Base-by-base conservation (phyloP, 2,113 vertebrate species). In the Benitochromis conjunctus region DNA sequence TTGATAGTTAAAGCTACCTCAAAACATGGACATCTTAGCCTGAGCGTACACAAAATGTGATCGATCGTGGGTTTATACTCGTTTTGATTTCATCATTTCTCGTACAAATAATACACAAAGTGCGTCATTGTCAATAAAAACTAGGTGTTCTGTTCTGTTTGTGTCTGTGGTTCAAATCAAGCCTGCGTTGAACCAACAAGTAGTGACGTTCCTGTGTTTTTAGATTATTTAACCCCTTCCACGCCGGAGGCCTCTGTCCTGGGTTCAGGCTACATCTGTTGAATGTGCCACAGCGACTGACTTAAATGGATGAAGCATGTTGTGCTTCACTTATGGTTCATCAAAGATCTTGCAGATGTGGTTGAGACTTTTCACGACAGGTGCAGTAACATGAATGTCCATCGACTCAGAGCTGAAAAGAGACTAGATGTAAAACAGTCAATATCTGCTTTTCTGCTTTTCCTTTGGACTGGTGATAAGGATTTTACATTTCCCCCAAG, bases 241-340 rank as follows among this genome's bases (percentile, higher is more conserved):
- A 0, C 24, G 2, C 69, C 2, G 9, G 9, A 76, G 24, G 43
- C 69, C 43, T 31, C 6, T 5, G 24, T 0, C 24, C 24, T 29
- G 6, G 24, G 16, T 31, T 29, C 26, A 31, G 43, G 6, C 16
- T 16, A 1, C 4, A 71, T 16, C 66, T 26, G 66, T 46, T 71
- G 6, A 24, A 43, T 48, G 21, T 74, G 41, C 41, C 66, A 29
- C 0, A 5, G 7, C 2, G 1, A 48, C 41, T 11, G 41, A 69
- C 38, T 43, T 46, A 69, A 26, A 6, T 9, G 21, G 64, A 46
- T 69, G 1, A 71, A 46, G 4, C 13, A 48, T 0, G 9, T 11
- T 48, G 21, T 46, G 41, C 48, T 71, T 48, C 41, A 29, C 14
- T 71, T 11, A 2, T 71, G 3, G 48, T 71, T 71, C 21, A 7